A percentile compares a stretch with the other conserved stretches of the same genome.
Conservation (phyloP, 1,140 invertebrate genomes). For the Pogonomyrmex barbatus region DNA sequence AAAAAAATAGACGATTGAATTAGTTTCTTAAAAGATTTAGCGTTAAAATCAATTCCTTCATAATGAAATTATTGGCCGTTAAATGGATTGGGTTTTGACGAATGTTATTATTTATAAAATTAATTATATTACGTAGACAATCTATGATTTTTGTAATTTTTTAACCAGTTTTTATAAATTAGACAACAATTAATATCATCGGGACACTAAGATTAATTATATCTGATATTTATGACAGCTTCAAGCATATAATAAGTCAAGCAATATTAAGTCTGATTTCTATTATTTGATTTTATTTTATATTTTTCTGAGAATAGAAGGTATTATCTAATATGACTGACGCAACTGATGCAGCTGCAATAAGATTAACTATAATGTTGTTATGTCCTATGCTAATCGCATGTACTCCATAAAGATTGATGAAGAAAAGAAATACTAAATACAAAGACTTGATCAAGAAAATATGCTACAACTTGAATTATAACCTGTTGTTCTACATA, state of each 20-base stretch:
- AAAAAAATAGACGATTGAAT: neutral
- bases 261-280: neutral
- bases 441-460: neutral
- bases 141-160: neutral
- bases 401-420: neutral
- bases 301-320: neutral
- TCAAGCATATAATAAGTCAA: neutral
- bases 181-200: neutral
- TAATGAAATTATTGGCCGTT: neutral
- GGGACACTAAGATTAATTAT: neutral
- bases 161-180: neutral
- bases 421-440: neutral
- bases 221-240: neutral
- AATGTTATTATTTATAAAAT: constrained; percentile 19
- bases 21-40: neutral
- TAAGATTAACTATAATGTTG: neutral
- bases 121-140: neutral
- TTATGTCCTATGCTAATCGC: neutral
- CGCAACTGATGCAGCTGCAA: neutral
- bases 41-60: neutral
- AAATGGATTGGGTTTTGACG: neutral
- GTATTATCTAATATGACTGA: too few species aligned
- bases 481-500: constrained; percentile 10
- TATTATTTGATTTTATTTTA: neutral
- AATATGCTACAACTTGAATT: neutral